Evolutionary conservation across 2,888 invertebrate species (phyloP).

Genomic region (Dryococelus australis): DNA sequence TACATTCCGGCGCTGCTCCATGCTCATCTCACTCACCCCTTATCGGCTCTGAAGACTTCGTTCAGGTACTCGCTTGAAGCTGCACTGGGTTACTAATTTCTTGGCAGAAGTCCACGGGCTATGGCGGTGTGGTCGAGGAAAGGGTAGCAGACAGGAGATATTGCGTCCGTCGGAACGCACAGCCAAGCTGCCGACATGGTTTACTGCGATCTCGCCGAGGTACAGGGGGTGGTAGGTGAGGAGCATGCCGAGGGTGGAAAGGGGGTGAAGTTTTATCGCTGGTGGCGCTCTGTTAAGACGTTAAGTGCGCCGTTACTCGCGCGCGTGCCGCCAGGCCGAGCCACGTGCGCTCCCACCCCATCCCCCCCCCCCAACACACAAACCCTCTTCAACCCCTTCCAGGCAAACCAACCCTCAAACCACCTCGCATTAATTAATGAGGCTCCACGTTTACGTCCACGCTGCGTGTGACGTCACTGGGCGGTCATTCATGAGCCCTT

Average conservation of each 20-base stretch:
- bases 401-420: not conserved
- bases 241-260: not conserved
- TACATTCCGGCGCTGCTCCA: too few species aligned
- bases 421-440: conserved; percentile 1
- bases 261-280: not conserved
- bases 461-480: not conserved
- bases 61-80: too few species aligned
- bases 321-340: not conserved
- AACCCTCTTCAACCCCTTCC: not conserved
- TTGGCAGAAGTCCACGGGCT: too few species aligned
- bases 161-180: not conserved
- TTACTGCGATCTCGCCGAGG: not conserved
- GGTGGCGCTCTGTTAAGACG: not conserved
- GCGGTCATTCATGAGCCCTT: not conserved
- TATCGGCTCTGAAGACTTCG: too few species aligned
- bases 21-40: too few species aligned
- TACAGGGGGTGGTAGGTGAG: not conserved
- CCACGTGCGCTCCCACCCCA: not conserved
- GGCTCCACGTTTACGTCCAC: not conserved
- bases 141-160: too few species aligned
- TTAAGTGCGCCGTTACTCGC: not conserved
- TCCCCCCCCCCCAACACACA: not conserved
- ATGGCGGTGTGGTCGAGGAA: too few species aligned
- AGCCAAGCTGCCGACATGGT: not conserved
- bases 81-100: too few species aligned